Conservation (phyloP, 2,797 vertebrate species). For the Melanotaenia nigrans region DNA sequence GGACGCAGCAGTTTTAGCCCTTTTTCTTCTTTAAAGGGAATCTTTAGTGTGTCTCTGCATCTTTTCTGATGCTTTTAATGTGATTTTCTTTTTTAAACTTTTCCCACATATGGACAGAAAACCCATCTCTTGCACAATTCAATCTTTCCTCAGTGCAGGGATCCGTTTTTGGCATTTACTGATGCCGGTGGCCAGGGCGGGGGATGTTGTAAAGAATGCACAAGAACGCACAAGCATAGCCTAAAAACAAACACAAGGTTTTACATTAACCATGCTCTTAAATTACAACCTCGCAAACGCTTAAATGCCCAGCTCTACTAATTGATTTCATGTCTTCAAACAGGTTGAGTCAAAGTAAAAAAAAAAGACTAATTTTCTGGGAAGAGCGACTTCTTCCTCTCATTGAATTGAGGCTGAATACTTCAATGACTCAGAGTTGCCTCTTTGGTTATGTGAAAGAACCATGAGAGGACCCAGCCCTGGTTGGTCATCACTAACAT, state of each 20-base stretch:
- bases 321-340: not conserved
- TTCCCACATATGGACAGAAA: not conserved
- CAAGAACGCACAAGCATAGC: too few relatives aligned
- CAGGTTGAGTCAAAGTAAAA: not conserved
- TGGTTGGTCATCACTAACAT: too few relatives aligned
- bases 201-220: not conserved
- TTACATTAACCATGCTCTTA: not conserved
- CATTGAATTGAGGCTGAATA: too few relatives aligned
- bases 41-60: too few relatives aligned
- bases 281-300: not conserved
- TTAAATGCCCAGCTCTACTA: not conserved
- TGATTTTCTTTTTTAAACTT: not conserved
- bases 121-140: not conserved
- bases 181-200: not conserved
- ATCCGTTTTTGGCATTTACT: not conserved
- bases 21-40: too few relatives aligned
- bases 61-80: not conserved
- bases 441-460: too few relatives aligned
- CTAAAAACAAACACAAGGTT: not conserved
- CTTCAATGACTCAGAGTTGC: too few relatives aligned
- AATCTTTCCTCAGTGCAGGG: not conserved
- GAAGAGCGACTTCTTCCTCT: not conserved
- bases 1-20: too few relatives aligned
- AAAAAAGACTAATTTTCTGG: too few relatives aligned
- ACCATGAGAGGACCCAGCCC: too few relatives aligned